Conservation (phyloP, 2,797 vertebrate genomes). For the Sebastes reedi region DNA sequence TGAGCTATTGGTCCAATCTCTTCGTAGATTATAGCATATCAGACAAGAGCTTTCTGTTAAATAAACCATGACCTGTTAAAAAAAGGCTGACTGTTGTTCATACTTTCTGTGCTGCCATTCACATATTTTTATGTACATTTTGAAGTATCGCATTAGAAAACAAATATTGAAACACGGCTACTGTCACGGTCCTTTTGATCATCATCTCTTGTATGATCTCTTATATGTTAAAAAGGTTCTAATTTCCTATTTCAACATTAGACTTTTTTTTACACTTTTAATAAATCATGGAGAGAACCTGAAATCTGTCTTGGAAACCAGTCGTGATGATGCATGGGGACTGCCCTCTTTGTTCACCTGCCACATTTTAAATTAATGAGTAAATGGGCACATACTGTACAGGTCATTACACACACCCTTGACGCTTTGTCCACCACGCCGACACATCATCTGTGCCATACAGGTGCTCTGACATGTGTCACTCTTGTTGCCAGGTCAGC, state of each 20-base stretch:
- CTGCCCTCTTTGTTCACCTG: background rate
- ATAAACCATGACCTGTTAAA: background rate
- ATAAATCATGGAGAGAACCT: background rate
- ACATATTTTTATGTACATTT: too few relatives aligned
- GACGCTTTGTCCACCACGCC: background rate
- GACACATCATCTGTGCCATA: background rate
- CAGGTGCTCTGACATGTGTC: constrained; percentile 29
- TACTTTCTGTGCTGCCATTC: too few relatives aligned
- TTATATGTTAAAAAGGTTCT: background rate
- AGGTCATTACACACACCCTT: background rate
- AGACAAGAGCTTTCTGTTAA: background rate
- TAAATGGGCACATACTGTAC: background rate
- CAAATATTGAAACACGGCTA: too few relatives aligned
- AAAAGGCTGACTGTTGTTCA: too few relatives aligned
- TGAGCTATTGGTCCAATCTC: too few relatives aligned
- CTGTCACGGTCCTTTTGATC: background rate
- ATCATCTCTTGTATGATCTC: background rate
- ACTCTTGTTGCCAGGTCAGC: constrained; percentile 85
- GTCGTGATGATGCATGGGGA: background rate
- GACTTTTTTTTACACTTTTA: background rate
- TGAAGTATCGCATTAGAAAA: too few relatives aligned
- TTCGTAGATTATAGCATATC: background rate
- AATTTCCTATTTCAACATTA: background rate
- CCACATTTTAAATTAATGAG: background rate
- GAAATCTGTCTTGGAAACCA: background rate